phyloP scores from a whole-genome alignment of 2,888 invertebrate genomes.

The Caenorhabditis sp. region DNA sequence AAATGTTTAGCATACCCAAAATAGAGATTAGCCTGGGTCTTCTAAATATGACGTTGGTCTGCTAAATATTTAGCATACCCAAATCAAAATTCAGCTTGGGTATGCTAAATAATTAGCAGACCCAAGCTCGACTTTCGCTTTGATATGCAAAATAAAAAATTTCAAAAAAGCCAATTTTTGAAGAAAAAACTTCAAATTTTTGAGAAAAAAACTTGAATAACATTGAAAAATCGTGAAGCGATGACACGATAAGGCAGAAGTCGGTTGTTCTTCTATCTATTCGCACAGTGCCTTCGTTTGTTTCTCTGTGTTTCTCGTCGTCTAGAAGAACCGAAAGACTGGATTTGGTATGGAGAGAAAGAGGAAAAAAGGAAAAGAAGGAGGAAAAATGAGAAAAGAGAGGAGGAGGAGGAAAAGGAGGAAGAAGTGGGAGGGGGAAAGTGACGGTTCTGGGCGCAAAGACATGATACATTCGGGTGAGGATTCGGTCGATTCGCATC shows the following conservation, averaged over 20 bases:
- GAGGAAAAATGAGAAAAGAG: not conserved
- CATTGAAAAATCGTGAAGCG: not conserved
- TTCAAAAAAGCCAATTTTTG: not conserved
- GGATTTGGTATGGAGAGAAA: not conserved
- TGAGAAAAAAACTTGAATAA: not conserved
- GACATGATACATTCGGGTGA: not conserved
- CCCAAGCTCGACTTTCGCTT: no score
- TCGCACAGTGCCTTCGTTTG: not conserved
- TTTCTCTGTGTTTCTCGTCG: not conserved
- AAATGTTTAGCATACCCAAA: no score
- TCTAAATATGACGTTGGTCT: no score
- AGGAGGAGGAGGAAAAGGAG: constrained; percentile 16
- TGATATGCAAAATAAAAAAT: not conserved
- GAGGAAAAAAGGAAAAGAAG: not conserved
- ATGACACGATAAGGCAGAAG: not conserved
- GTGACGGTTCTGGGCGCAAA: constrained; percentile 25
- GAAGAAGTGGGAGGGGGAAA: constrained; percentile 23
- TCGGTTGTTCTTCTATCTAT: not conserved
- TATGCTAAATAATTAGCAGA: no score
- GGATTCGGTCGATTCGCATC: constrained; percentile 23
- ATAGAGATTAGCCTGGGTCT: no score
- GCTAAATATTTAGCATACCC: no score
- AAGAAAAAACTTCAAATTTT: not conserved
- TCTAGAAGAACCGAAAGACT: not conserved
- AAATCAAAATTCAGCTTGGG: no score